Conservation (phyloP, 1,140 invertebrate genomes). For the Mya arenaria region DNA sequence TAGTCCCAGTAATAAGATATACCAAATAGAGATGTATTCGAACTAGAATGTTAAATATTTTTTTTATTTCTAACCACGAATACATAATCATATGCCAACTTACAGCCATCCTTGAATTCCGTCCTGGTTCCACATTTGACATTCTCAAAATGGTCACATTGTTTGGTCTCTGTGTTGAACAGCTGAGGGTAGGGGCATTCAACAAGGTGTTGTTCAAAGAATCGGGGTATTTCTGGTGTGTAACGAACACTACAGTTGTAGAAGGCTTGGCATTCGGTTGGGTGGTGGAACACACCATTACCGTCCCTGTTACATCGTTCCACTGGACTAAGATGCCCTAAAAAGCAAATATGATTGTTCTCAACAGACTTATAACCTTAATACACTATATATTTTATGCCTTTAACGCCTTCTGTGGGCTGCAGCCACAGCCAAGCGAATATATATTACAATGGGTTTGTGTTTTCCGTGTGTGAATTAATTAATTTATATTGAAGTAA, state of each 20-base stretch:
- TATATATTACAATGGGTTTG: too few species aligned
- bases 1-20: too few species aligned
- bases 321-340: slow-evolving; percentile 35
- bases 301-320: slow-evolving; percentile 36
- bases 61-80: too few species aligned
- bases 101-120: slow-evolving; percentile 58
- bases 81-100: slow-evolving; percentile 23
- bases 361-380: too few species aligned
- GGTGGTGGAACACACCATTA: slow-evolving; percentile 55
- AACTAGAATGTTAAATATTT: too few species aligned
- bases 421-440: too few species aligned
- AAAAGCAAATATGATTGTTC: too few species aligned
- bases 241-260: slow-evolving; percentile 62
- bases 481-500: too few species aligned
- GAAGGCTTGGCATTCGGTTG: slow-evolving; percentile 61
- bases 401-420: too few species aligned
- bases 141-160: slow-evolving; percentile 55
- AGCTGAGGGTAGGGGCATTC: slow-evolving; percentile 67
- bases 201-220: slow-evolving; percentile 59
- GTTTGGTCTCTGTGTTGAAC: slow-evolving; percentile 49
- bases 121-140: slow-evolving; percentile 62
- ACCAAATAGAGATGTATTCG: too few species aligned
- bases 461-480: too few species aligned
- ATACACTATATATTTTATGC: too few species aligned
- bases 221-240: slow-evolving; percentile 9